phyloP scores from a whole-genome alignment of 1,140 invertebrate species.

The Temnothorax longispinosus region DNA sequence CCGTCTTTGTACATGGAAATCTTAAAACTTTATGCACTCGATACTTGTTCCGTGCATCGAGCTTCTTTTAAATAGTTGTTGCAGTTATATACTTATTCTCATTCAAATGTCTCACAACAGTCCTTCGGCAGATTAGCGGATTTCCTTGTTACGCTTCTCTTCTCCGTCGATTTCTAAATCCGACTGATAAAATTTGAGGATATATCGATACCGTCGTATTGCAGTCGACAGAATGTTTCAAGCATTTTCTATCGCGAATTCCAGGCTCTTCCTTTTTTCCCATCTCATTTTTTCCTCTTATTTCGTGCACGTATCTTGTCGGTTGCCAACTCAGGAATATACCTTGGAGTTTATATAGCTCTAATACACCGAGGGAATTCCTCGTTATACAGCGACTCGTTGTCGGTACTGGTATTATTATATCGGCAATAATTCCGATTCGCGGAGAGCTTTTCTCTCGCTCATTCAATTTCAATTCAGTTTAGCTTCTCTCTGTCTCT shows the following conservation, averaged over 20 bases:
- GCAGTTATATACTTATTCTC: neutral
- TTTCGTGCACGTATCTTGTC: slow-evolving; percentile 58
- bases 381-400: slow-evolving; percentile 50
- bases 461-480: slow-evolving; percentile 9
- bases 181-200: slow-evolving; percentile 12
- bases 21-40: neutral
- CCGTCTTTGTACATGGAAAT: neutral
- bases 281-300: slow-evolving; percentile 6
- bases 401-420: slow-evolving; percentile 23
- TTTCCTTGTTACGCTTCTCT: neutral
- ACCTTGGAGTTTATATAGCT: slow-evolving; percentile 48
- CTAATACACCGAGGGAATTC: slow-evolving; percentile 59
- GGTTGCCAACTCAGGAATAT: slow-evolving; percentile 58
- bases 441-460: neutral
- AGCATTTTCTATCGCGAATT: slow-evolving; percentile 23
- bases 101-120: neutral
- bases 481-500: neutral
- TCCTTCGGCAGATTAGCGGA: neutral
- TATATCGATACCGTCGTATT: slow-evolving; percentile 57
- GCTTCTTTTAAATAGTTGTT: neutral
- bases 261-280: neutral
- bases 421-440: slow-evolving; percentile 34
- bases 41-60: neutral
- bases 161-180: slow-evolving; percentile 38
- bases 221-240: slow-evolving; percentile 24